Base-by-base conservation (phyloP, 2,888 invertebrate species). In the Latrodectus hesperus region DNA sequence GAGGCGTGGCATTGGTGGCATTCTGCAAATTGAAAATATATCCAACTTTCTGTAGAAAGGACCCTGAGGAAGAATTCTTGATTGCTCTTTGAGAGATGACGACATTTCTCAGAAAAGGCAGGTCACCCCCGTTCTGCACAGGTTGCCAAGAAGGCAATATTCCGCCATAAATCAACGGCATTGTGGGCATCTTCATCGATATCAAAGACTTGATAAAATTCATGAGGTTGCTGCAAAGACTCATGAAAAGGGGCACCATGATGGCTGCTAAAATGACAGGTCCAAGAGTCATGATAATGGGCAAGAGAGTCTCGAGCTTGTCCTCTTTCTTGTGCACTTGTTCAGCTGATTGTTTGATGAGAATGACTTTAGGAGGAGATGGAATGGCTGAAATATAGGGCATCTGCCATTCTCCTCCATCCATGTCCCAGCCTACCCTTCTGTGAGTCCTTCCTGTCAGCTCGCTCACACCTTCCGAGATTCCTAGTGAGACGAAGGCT, bases 241-340 rank as follows among this genome's bases (percentile, higher is more conserved):
- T 83, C 78, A 88, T 80, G 52, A 88, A 80, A n/a, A 80, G 67
- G 9, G 87, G 87, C 71, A 82, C 55, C 72, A 88, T 22, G 26
- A 88, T 83, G 17, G 87, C 87, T 12, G 73, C 52, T n/a, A 88
- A 22, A 55, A 88, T 82, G 22, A 88, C 17, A n/a, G 87, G 87
- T 14, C 82, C 82, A 1, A 88, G 14, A 49, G 75, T 17, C 87
- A 88, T 82, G 52, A 88, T 51, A 1, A 88, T 12, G 0, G 87
- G 87, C 38, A 88, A 26, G 9, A 88, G 64, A 14, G 53, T 67
- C 0, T 71, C 72, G 6, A 78, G 16, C 64, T 88, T 88, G 22
- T 78, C 87, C 60, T 88, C 86, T 49, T 86, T 86, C 16, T 81
- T 60, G 51, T 52, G 14, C 8, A 53, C 22, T 9, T 14, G 16